Evolutionary conservation across 2,888 invertebrate species (phyloP).

Genomic region (Rapana venosa): DNA sequence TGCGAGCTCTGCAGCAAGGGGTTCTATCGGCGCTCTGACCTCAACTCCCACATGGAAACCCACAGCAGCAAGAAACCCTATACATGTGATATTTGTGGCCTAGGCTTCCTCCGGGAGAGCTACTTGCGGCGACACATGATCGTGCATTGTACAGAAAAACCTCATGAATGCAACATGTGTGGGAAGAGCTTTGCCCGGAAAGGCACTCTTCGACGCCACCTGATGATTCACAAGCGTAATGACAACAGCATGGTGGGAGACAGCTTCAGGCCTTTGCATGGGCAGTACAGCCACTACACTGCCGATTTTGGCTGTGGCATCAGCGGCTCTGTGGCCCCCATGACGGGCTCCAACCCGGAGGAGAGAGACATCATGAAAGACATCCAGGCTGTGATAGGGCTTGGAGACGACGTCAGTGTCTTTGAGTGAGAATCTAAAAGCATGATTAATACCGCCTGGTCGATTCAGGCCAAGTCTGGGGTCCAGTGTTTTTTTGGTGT

Average conservation of each 20-base stretch:
- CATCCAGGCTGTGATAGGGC: constrained; percentile 43
- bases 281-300: neutral
- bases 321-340: constrained; percentile 9
- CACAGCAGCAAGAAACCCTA: constrained; percentile 38
- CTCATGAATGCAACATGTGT: constrained; percentile 31
- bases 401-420: constrained; percentile 24
- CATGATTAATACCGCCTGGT: too few species aligned
- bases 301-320: constrained; percentile 24
- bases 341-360: constrained; percentile 11
- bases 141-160: constrained; percentile 33
- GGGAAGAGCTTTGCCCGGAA: constrained; percentile 35
- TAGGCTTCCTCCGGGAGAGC: constrained; percentile 38
- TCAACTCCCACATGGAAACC: constrained; percentile 37
- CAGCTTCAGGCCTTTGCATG: neutral
- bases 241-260: neutral
- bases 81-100: constrained; percentile 36
- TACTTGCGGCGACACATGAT: constrained; percentile 36
- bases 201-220: constrained; percentile 32
- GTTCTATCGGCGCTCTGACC: constrained; percentile 38
- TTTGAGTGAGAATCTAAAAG: neutral
- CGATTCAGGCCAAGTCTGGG: too few species aligned
- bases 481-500: too few species aligned
- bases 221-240: constrained; percentile 18
- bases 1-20: constrained; percentile 35
- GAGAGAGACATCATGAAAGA: constrained; percentile 42